Evolutionary conservation across 2,888 invertebrate species (phyloP), one percentile per base, ranked within the genome.

Genomic region (Subacronicta megacephala): DNA sequence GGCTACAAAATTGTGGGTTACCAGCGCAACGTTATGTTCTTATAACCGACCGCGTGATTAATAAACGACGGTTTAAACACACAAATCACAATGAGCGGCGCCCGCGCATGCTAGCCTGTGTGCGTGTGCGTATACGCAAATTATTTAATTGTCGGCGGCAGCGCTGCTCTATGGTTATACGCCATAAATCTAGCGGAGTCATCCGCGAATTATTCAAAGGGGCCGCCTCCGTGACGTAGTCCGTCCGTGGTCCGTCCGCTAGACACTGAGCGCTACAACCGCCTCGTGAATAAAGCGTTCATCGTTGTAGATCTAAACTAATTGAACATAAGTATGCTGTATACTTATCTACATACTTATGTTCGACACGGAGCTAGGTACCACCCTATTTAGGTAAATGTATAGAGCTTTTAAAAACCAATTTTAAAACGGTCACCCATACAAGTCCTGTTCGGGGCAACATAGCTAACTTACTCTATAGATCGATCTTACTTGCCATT

Each of bases 151-250:
- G 92, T 83, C 78, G 77, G 72, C 77, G 71, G 74, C 78, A 64
- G 75, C 67, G 78, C 77, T 75, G 88, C 87, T 85, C 92, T 92
- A 85, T 92, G 88, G 87, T 93, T 92, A 93, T 75, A 64, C 81
- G 80, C 87, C 88, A 90, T 93, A 93, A 93, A 93, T 93, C 93
- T 90, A 90, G 79, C 77, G 81, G 80, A 57, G 82, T 88, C 83
- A 82, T 84, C 81, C 77, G 91, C 90, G 88, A 90, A 92, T 90
- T 89, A 92, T 90, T 90, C 89, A 92, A 92, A 93, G 90, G 81
- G 71, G 84, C 92, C 92, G 92, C 86, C 80, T 42, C 44, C 64
- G 16, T 16, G 51, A 47, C 47, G 53, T 60, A 41, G 53, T 50
- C 40, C 31, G 31, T 23, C 33, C 33, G 41, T 40, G n/a, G 31